phyloP scores from a whole-genome alignment of 2,113 vertebrate species.

The Plotosus lineatus region DNA sequence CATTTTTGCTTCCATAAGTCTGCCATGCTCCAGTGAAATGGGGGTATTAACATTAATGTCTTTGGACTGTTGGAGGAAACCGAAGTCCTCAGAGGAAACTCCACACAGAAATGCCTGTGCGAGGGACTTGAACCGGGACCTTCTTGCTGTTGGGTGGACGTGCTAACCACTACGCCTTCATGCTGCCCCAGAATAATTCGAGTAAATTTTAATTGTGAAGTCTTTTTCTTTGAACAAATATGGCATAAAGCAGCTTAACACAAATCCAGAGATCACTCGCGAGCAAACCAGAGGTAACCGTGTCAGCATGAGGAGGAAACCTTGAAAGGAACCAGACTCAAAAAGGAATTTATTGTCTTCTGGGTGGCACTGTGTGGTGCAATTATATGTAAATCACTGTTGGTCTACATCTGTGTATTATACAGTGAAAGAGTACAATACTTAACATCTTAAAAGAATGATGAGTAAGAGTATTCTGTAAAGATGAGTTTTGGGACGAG shows the following conservation, averaged over 20 bases:
- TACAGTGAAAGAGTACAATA: background rate
- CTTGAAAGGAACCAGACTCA: background rate
- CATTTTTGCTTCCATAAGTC: no score
- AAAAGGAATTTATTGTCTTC: background rate
- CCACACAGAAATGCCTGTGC: no score
- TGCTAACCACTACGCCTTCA: no score
- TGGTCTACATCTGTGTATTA: background rate
- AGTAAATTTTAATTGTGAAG: background rate
- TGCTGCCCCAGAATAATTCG: no score
- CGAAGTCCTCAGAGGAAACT: no score
- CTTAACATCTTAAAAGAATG: background rate
- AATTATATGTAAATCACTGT: background rate
- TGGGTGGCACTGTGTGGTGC: background rate
- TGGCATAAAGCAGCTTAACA: background rate
- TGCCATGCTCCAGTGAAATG: no score
- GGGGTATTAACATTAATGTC: no score
- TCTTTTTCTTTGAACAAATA: no score
- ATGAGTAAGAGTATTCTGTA: background rate
- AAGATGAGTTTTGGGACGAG: background rate
- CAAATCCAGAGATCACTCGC: background rate
- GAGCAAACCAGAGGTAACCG: background rate
- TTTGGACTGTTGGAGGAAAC: no score
- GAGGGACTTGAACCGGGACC: no score
- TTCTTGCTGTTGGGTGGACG: no score
- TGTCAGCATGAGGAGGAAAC: background rate